Evolutionary conservation across 1,140 invertebrate species (phyloP).

Genomic region (Pseudomyrmex flavicornis): DNA sequence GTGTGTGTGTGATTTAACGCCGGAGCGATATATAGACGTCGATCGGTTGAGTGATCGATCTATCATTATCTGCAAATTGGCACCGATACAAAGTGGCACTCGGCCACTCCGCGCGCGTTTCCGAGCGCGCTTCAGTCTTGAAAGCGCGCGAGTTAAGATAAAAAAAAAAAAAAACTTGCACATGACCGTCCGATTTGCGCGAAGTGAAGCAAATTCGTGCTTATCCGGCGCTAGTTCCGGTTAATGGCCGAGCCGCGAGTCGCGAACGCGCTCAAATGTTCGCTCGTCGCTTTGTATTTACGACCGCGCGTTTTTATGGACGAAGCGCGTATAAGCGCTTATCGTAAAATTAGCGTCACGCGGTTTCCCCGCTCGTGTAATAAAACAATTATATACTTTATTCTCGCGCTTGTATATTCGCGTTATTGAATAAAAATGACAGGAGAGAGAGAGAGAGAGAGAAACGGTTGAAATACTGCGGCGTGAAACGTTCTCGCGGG

Average conservation of each 20-base stretch:
- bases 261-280: background rate
- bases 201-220: conserved; percentile 21
- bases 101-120: background rate
- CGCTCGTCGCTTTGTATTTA: background rate
- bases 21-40: background rate
- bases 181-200: background rate
- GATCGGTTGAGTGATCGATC: background rate
- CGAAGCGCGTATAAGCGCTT: background rate
- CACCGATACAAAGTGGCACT: background rate
- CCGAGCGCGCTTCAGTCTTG: background rate
- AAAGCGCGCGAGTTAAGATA: conserved; percentile 16
- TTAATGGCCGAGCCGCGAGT: background rate
- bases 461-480: background rate
- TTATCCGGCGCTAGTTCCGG: background rate
- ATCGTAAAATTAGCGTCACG: background rate
- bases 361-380: too few species aligned
- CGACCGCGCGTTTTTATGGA: background rate
- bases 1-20: background rate
- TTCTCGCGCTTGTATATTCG: background rate
- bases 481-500: background rate
- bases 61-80: conserved; percentile 3
- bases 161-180: background rate
- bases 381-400: too few species aligned
- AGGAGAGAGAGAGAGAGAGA: too few species aligned
- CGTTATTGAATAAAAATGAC: background rate